Percentiles rank a stretch among this genome's conserved stretches.
phyloP scores from a whole-genome alignment of 1,140 invertebrate genomes.

The Drosophila parvula region DNA sequence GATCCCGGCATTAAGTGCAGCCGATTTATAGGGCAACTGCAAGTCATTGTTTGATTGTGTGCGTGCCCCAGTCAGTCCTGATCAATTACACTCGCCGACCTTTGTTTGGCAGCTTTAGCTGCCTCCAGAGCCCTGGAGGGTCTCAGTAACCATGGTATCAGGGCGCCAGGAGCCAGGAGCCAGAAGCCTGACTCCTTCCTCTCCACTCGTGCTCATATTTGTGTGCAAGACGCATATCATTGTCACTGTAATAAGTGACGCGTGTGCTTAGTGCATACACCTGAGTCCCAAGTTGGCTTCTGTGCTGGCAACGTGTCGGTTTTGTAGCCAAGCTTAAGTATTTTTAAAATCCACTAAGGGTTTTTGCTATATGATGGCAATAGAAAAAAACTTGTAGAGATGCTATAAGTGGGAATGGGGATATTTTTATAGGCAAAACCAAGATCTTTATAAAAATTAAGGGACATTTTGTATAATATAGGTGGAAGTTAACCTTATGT shows the following conservation, averaged over 20 bases:
- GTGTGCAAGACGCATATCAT: slow-evolving; percentile 64
- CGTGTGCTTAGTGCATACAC: slow-evolving; percentile 67
- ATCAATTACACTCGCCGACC: slow-evolving; percentile 78
- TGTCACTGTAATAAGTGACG: slow-evolving; percentile 81
- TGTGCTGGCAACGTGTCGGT: background rate
- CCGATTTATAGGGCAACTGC: slow-evolving; percentile 68
- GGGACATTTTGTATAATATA: too few species aligned
- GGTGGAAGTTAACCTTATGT: too few species aligned
- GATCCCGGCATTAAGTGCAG: slow-evolving; percentile 37
- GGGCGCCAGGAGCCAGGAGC: background rate
- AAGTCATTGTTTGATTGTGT: slow-evolving; percentile 75
- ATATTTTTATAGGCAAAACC: too few species aligned
- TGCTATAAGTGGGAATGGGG: too few species aligned
- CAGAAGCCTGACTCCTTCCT: slow-evolving; percentile 6
- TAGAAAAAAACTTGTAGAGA: fast-evolving
- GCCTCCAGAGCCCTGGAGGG: background rate
- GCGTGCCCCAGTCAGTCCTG: slow-evolving; percentile 64
- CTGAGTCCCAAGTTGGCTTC: slow-evolving; percentile 10
- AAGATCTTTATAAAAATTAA: too few species aligned
- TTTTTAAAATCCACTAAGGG: background rate
- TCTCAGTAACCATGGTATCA: background rate
- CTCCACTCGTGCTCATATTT: slow-evolving; percentile 47
- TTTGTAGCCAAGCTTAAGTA: background rate
- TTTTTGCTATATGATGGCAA: fast-evolving
- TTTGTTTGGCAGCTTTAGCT: slow-evolving; percentile 48